Evolutionary conservation across 2,113 vertebrate species (phyloP).

Genomic region (Brachypodius melanocephalos): DNA sequence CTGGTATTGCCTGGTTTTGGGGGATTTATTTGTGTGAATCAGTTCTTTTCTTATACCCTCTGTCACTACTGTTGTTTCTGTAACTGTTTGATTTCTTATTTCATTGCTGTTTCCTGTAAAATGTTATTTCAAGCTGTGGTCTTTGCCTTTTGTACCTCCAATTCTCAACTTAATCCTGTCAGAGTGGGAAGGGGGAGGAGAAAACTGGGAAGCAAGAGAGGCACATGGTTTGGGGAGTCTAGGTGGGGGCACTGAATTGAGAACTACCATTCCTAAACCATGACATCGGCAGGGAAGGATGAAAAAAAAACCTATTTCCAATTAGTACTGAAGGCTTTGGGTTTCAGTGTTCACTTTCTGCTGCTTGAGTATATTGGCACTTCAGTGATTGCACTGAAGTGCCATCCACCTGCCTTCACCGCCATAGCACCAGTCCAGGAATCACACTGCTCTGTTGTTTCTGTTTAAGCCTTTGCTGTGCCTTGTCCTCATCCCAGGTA

Average conservation of each 20-base stretch:
- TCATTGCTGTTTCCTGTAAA: neutral
- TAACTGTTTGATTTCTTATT: neutral
- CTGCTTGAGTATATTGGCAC: neutral
- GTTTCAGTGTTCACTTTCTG: neutral
- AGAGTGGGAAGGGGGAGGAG: neutral
- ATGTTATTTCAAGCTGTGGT: neutral
- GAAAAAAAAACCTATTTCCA: neutral
- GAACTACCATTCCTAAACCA: neutral
- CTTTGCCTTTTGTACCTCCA: neutral
- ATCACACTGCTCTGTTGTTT: neutral
- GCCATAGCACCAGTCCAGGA: neutral
- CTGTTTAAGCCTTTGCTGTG: neutral
- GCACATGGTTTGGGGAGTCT: neutral
- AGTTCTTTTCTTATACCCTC: neutral
- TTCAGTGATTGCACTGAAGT: neutral
- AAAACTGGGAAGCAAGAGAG: fast-evolving
- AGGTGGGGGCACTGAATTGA: neutral
- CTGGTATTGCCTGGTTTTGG: neutral
- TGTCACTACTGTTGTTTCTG: neutral
- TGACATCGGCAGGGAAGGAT: fast-evolving
- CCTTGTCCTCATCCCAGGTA: neutral
- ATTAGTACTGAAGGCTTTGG: neutral
- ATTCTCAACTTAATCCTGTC: neutral
- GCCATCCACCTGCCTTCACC: neutral
- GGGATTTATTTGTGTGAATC: neutral